Percentiles rank a stretch among this genome's conserved stretches.
phyloP scores from a whole-genome alignment of 1,140 invertebrate species.

The Eulimnadia texana region DNA sequence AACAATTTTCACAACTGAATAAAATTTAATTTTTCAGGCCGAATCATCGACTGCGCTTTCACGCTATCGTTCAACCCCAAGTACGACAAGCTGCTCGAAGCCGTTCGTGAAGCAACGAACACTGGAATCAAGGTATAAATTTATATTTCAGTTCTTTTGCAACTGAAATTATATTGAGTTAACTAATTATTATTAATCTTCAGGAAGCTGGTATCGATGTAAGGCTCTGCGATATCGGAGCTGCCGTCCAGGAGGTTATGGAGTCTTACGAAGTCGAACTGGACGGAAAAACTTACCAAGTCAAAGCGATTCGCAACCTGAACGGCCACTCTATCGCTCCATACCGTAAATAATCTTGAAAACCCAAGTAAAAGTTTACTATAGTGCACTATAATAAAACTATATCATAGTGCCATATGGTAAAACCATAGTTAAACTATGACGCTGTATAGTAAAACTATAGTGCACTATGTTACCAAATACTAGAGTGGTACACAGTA shows the following conservation, averaged over 20 bases:
- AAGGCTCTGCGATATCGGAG: constrained; percentile 90
- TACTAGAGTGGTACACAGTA: no score
- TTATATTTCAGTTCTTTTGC: constrained; percentile 20
- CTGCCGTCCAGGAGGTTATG: constrained; percentile 98
- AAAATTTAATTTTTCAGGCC: constrained; percentile 34
- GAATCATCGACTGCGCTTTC: constrained; percentile 98
- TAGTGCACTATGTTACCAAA: no score
- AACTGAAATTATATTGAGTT: not conserved
- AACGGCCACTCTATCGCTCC: constrained; percentile 97
- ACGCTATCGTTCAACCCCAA: constrained; percentile 93
- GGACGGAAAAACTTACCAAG: constrained; percentile 88
- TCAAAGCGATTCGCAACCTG: constrained; percentile 90
- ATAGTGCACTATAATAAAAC: no score
- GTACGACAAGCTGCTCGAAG: constrained; percentile 88
- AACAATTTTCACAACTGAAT: constrained; percentile 9
- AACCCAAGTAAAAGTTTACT: no score
- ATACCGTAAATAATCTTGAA: constrained; percentile 51
- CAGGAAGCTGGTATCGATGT: constrained; percentile 89
- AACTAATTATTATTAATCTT: constrained; percentile 17
- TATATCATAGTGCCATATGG: no score
- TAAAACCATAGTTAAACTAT: no score
- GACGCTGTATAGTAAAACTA: no score
- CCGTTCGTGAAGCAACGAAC: constrained; percentile 94
- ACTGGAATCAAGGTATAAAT: constrained; percentile 61
- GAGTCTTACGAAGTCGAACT: constrained; percentile 97